Percentiles rank a stretch among this genome's conserved stretches.
Evolutionary conservation across 1,140 invertebrate species (phyloP).

Genomic region (Brachionus asplanchnoidis): DNA sequence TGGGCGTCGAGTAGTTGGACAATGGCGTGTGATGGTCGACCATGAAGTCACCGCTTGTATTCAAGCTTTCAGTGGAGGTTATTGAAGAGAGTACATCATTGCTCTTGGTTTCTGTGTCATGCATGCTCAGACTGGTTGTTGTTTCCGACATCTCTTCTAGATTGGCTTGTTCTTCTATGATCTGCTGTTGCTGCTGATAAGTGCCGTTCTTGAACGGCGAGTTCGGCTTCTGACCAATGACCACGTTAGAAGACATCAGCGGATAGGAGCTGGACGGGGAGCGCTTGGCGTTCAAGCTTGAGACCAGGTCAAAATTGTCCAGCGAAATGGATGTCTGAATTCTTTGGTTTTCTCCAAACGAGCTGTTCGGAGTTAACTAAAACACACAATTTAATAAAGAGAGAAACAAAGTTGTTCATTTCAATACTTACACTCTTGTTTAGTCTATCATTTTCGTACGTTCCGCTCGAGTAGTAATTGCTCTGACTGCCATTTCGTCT

Average conservation of each 20-base stretch:
- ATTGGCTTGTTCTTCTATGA: not conserved
- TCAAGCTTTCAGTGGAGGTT: not conserved
- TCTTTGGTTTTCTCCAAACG: slow-evolving; percentile 9
- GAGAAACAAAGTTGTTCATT: not conserved
- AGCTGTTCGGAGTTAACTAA: slow-evolving; percentile 8
- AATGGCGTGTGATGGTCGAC: slow-evolving; percentile 6
- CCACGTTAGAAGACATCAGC: not conserved
- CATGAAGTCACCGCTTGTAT: slow-evolving; percentile 2
- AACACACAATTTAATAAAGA: too few relatives aligned
- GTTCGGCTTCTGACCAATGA: not conserved
- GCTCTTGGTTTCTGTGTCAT: not conserved
- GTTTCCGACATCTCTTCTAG: slow-evolving; percentile 7
- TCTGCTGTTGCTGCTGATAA: not conserved
- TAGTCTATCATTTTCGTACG: slow-evolving; percentile 13
- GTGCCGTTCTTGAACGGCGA: not conserved
- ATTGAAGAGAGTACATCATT: not conserved
- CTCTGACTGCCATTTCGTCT: slow-evolving; percentile 16
- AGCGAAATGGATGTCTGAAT: not conserved
- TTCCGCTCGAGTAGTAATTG: slow-evolving; percentile 14
- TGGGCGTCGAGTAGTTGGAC: not conserved
- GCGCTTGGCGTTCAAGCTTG: not conserved
- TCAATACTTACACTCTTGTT: slow-evolving; percentile 29
- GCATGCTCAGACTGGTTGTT: not conserved
- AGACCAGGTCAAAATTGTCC: slow-evolving; percentile 5
- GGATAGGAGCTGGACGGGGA: not conserved